Evolutionary conservation across 1,140 invertebrate genomes (phyloP).

Genomic region (Panagrolaimus sp.): DNA sequence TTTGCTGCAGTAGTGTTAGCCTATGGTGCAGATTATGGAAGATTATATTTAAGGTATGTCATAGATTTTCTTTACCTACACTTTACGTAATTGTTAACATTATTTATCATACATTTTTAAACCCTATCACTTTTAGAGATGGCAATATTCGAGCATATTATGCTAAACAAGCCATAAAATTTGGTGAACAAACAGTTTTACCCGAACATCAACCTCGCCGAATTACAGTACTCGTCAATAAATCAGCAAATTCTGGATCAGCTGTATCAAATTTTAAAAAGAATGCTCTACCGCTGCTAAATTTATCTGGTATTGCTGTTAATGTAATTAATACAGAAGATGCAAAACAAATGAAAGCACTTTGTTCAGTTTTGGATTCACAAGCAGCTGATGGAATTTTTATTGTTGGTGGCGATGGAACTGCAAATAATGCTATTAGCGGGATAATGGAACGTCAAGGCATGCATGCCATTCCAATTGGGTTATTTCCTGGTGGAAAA

Average conservation of each 20-base stretch:
- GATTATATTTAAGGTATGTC: neutral
- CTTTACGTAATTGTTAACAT: too few species aligned
- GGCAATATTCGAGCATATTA: conserved; percentile 29
- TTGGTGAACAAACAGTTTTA: conserved; percentile 16
- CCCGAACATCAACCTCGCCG: conserved; percentile 19
- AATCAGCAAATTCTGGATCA: conserved; percentile 23
- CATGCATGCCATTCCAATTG: conserved; percentile 16
- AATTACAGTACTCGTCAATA: conserved; percentile 32
- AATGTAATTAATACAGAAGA: conserved; percentile 26
- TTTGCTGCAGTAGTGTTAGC: conserved; percentile 20
- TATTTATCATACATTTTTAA: too few species aligned
- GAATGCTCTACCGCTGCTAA: conserved; percentile 33
- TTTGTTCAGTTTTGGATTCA: conserved; percentile 19
- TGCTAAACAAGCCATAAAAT: conserved; percentile 24
- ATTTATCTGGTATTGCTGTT: conserved; percentile 35
- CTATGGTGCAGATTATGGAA: conserved; percentile 14
- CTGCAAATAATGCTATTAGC: conserved; percentile 20
- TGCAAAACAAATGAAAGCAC: neutral
- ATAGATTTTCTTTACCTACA: too few species aligned
- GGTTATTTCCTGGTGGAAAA: conserved; percentile 33
- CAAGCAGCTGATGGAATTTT: conserved; percentile 32
- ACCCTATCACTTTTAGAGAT: conserved; percentile 21
- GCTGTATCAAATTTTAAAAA: conserved; percentile 24
- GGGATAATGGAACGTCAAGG: conserved; percentile 16
- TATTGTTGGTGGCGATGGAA: conserved; percentile 37